These are phyloP conservation scores for Peromyscus polionotus DNA, from an alignment of 2,113 vertebrate species.

Conservation along the genomic window DNA sequence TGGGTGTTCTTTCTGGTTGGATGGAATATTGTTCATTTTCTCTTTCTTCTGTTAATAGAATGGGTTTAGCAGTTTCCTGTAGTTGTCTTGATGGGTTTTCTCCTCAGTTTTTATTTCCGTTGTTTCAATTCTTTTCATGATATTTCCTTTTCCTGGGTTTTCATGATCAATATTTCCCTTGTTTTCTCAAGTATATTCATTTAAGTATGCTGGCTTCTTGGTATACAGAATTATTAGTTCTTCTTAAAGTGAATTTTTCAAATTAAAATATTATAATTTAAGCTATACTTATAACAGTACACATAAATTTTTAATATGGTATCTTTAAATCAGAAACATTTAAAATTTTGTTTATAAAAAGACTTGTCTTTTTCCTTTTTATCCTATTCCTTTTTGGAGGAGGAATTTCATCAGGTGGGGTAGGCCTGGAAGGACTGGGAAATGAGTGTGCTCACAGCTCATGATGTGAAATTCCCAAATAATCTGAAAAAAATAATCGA, in stretches of 20 bases:
- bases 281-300: background rate
- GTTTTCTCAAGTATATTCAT: background rate
- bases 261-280: background rate
- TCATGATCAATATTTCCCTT: background rate
- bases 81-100: background rate
- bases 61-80: background rate
- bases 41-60: background rate
- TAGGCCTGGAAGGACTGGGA: too few species aligned
- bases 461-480: too few species aligned
- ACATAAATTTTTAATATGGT: background rate
- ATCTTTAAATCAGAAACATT: background rate
- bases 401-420: too few species aligned
- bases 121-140: background rate
- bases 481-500: too few species aligned
- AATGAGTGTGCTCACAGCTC: too few species aligned
- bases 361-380: too few species aligned
- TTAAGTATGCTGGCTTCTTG: background rate
- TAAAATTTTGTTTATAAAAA: background rate
- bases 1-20: background rate
- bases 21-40: background rate
- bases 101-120: background rate
- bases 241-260: background rate
- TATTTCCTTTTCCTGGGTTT: background rate
- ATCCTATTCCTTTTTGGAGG: too few species aligned
- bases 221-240: background rate